Evolutionary conservation across 2,888 invertebrate genomes (phyloP), one percentile per base, ranked within the genome.

Genomic region (Lasioglossum villosulum): DNA sequence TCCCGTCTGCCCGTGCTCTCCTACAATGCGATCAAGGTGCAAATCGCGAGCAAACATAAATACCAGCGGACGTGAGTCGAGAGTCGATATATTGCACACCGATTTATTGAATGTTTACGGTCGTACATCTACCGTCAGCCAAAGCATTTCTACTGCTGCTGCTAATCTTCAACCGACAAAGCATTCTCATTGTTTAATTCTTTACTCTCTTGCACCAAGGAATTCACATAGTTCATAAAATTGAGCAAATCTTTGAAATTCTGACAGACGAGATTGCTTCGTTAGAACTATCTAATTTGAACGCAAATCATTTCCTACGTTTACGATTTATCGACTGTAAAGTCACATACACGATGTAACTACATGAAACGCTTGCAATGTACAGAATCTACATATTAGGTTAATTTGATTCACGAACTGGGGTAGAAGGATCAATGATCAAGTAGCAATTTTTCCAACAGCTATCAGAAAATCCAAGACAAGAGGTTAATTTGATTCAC

Each of bases 1-100:
- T 56, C 80, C 79, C 42, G 70, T 70, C 73, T 68, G 23, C 3
- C 34, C 48, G 23, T 75, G 76, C 52, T 27, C 68, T 63, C 59
- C 81, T 84, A 84, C 84, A 72, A 48, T 80, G 70, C 72, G 83
- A 86, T 86, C 70, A 59, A 70, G 71, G 30, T n/a, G 80, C 52
- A 63, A 83, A 85, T 90, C 71, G 78, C 75, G 70, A 80, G 73
- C 68, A 78, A 79, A 79, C 75, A 76, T 66, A 45, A 39, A 75
- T 45, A 45, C 78, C 66, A 23, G 52, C 52, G 39, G 71, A 42
- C 70, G 81, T 48, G 70, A 12, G 27, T 14, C 59, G 27, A 23
- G 52, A 52, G 52, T 52, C 52, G 52, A 52, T 23, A 23, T 52
- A 52, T 52, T 23, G 6, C 19, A 48, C 19, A 19, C 14, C 48